Evolutionary conservation across 2,113 vertebrate species (phyloP).

Genomic region (Prionailurus viverrinus): DNA sequence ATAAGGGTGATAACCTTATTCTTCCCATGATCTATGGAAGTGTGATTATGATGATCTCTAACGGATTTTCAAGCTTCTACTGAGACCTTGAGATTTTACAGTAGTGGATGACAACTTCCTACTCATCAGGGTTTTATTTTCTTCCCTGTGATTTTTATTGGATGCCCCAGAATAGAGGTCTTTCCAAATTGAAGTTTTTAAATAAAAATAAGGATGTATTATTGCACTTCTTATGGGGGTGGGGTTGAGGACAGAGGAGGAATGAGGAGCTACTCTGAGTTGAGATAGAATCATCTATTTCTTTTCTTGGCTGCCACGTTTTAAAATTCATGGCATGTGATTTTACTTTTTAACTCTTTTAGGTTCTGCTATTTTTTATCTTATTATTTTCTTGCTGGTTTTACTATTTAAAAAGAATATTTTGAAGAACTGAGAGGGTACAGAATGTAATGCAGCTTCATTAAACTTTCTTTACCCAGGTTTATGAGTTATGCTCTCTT

Average conservation of each 20-base stretch:
- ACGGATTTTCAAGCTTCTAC: not conserved
- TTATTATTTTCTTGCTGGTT: not conserved
- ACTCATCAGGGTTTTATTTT: not conserved
- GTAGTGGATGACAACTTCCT: not conserved
- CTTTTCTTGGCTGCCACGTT: not conserved
- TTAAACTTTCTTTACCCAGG: not conserved
- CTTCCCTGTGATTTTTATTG: not conserved
- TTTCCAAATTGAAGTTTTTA: not conserved
- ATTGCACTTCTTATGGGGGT: not conserved
- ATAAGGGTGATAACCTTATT: not conserved
- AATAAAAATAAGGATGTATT: not conserved
- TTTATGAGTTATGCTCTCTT: not conserved
- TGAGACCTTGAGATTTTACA: not conserved
- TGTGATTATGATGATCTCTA: not conserved
- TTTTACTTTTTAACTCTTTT: not conserved
- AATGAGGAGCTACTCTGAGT: not conserved
- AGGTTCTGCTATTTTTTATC: not conserved
- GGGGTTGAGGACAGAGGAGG: not conserved
- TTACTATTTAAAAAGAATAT: not conserved
- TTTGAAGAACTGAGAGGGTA: not conserved
- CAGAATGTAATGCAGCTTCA: not conserved
- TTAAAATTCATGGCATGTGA: not conserved
- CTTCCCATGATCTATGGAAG: not conserved
- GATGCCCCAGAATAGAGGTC: not conserved
- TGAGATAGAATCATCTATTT: not conserved